These are phyloP conservation scores for Bothrops jararaca DNA, from an alignment of 2,113 vertebrate genomes.

Conservation along the genomic window DNA sequence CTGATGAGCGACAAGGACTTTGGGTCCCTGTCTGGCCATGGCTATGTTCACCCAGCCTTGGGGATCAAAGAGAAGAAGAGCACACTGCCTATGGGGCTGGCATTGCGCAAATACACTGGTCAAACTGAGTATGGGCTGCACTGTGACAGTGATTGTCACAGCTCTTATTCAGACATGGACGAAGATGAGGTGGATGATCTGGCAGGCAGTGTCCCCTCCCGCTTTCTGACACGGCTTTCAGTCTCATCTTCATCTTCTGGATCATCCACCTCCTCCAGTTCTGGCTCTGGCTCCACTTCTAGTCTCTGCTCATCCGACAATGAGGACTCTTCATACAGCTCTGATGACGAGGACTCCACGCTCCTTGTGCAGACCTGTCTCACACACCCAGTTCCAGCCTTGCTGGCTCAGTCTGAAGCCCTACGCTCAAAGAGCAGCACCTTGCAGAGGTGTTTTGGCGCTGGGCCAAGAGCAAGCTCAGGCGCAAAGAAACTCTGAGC, in stretches of 20 bases:
- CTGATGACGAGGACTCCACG: constrained; percentile 87
- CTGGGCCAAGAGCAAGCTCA: constrained; percentile 77
- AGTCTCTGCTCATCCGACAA: constrained; percentile 95
- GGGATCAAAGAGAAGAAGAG: constrained; percentile 86
- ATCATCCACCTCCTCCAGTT: constrained; percentile 91
- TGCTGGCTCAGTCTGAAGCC: constrained; percentile 80
- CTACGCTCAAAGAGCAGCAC: constrained; percentile 73
- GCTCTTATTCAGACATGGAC: constrained; percentile 88
- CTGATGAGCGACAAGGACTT: constrained; percentile 78
- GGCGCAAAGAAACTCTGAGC: constrained; percentile 84
- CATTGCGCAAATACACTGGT: constrained; percentile 80
- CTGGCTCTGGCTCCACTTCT: constrained; percentile 90
- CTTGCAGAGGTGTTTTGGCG: constrained; percentile 82
- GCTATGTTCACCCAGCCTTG: constrained; percentile 81
- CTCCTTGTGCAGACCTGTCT: constrained; percentile 91
- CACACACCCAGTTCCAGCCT: constrained; percentile 78
- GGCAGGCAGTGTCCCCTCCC: constrained; percentile 73
- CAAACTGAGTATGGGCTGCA: constrained; percentile 79
- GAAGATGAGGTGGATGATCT: constrained; percentile 83
- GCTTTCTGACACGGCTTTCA: constrained; percentile 87
- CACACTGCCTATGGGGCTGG: constrained; percentile 79
- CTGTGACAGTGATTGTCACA: constrained; percentile 89
- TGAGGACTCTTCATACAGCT: constrained; percentile 93
- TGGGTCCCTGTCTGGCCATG: constrained; percentile 71
- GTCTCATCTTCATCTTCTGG: constrained; percentile 94